Evolutionary conservation across 1,140 invertebrate genomes (phyloP).

Genomic region (Drosophila mojavensis): DNA sequence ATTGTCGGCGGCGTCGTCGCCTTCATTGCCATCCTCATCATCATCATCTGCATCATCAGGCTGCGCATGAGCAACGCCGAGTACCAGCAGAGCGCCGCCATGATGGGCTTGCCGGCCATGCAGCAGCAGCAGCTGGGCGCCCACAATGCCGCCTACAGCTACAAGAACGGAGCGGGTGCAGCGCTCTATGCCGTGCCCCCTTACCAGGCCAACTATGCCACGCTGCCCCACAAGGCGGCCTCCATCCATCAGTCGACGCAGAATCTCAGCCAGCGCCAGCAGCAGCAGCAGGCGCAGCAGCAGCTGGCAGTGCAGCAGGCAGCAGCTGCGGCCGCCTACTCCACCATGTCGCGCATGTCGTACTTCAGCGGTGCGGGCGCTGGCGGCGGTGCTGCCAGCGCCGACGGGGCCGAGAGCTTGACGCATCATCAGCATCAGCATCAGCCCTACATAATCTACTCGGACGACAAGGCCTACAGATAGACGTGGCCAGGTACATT

Average conservation of each 20-base stretch:
- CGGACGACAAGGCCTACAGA: constrained; percentile 84
- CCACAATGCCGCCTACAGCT: constrained; percentile 84
- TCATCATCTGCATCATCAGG: constrained; percentile 94
- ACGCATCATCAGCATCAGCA: constrained; percentile 63
- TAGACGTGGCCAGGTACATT: constrained; percentile 38
- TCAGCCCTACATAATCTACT: constrained; percentile 83
- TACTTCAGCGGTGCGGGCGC: constrained; percentile 73
- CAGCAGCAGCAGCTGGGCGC: constrained; percentile 84
- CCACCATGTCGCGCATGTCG: constrained; percentile 83
- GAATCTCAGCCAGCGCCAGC: constrained; percentile 85
- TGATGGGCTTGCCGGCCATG: constrained; percentile 85
- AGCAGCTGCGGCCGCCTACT: constrained; percentile 80
- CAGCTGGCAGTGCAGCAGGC: constrained; percentile 72
- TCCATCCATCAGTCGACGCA: constrained; percentile 84
- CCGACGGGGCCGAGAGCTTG: constrained; percentile 63
- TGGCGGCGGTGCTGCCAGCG: constrained; percentile 20
- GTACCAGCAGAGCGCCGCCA: constrained; percentile 88
- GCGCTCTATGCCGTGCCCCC: constrained; percentile 85
- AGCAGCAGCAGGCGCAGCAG: constrained; percentile 79
- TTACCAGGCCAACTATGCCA: constrained; percentile 86
- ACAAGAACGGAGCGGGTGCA: constrained; percentile 84
- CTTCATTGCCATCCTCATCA: constrained; percentile 94
- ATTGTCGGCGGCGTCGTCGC: constrained; percentile 96
- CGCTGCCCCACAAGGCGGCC: constrained; percentile 87
- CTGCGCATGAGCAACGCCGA: constrained; percentile 88